Evolutionary conservation across 2,888 invertebrate genomes (phyloP).

Genomic region (Temnothorax unifasciatus): DNA sequence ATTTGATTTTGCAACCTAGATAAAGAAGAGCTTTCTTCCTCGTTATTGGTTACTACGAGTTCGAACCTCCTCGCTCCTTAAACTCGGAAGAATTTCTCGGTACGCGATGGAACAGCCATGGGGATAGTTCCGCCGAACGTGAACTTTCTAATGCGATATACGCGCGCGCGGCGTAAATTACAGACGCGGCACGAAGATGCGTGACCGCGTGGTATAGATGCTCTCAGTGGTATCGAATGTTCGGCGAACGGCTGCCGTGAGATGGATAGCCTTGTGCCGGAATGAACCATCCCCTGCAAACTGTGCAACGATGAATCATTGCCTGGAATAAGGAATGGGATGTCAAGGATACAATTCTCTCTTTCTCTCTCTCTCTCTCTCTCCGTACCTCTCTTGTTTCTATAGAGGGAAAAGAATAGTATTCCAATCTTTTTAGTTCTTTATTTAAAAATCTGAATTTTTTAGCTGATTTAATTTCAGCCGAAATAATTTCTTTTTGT

Average conservation of each 20-base stretch:
- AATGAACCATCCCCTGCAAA: slow-evolving; percentile 26
- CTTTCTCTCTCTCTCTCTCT: background rate
- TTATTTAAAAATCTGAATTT: background rate
- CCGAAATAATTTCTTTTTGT: background rate
- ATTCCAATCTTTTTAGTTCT: background rate
- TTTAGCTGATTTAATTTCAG: too few relatives aligned
- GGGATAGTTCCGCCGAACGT: slow-evolving; percentile 54
- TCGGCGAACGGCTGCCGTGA: slow-evolving; percentile 29
- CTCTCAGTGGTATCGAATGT: slow-evolving; percentile 51
- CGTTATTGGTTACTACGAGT: slow-evolving; percentile 71
- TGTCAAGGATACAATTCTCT: slow-evolving; percentile 12
- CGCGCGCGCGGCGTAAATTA: slow-evolving; percentile 48
- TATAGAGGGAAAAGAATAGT: background rate
- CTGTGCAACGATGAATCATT: slow-evolving; percentile 27
- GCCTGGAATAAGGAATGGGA: slow-evolving; percentile 26
- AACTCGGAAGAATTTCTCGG: slow-evolving; percentile 60
- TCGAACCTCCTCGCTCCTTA: slow-evolving; percentile 44
- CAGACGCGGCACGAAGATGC: slow-evolving; percentile 34
- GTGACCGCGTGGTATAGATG: slow-evolving; percentile 41
- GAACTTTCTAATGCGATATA: slow-evolving; percentile 64
- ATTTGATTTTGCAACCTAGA: slow-evolving; percentile 74
- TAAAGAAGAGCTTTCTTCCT: slow-evolving; percentile 75
- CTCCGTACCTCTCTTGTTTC: background rate
- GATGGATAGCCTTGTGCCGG: slow-evolving; percentile 49
- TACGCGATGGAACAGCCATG: slow-evolving; percentile 43